Evolutionary conservation across 2,113 vertebrate species (phyloP).

Genomic region (Semnopithecus entellus): DNA sequence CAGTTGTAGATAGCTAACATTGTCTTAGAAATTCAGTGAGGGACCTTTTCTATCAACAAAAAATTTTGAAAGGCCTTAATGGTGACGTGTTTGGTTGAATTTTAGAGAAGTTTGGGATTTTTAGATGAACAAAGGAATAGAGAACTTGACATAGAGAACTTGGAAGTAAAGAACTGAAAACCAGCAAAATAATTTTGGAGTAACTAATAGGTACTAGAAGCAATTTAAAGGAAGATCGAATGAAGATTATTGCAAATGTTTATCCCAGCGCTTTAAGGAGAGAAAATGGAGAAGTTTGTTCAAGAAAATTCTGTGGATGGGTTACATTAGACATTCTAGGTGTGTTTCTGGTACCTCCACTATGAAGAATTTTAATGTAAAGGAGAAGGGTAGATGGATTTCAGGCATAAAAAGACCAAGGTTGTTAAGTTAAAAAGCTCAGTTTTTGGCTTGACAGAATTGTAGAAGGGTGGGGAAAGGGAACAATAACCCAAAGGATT

Average conservation of each 20-base stretch:
- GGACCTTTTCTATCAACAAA: not conserved
- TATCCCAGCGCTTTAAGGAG: not conserved
- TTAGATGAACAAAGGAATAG: not conserved
- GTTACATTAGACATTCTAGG: not conserved
- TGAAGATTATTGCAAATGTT: not conserved
- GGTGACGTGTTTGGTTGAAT: not conserved
- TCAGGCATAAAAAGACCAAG: not conserved
- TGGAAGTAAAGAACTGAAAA: not conserved
- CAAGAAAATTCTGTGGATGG: not conserved
- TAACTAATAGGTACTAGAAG: not conserved
- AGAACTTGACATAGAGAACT: not conserved
- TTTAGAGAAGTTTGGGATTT: not conserved
- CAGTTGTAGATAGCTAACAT: not conserved
- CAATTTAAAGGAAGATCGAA: not conserved
- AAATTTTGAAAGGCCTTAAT: not conserved
- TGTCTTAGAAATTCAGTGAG: not conserved
- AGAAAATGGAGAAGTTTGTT: not conserved
- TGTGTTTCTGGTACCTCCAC: not conserved
- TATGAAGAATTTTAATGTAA: constrained; percentile 18
- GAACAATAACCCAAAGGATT: not conserved
- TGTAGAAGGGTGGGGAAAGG: not conserved
- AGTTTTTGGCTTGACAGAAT: not conserved
- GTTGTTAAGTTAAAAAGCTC: not conserved
- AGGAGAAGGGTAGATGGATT: not conserved
- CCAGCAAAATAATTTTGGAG: not conserved